These are phyloP conservation scores for Adelosebastes latens DNA, from an alignment of 2,797 vertebrate species.

Conservation along the genomic window DNA sequence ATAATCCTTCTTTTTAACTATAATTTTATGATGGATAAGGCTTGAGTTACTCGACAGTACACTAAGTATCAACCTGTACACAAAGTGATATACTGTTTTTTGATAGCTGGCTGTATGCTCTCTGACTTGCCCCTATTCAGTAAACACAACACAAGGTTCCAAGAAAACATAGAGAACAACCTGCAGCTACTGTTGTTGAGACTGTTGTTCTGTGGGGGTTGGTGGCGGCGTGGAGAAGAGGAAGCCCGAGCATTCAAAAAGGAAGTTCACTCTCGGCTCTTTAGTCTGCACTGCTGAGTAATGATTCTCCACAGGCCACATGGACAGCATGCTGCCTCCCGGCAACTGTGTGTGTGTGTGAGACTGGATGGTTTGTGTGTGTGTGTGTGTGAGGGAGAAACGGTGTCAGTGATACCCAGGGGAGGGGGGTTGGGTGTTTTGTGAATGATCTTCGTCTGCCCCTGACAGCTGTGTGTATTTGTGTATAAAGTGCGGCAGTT, in stretches of 20 bases:
- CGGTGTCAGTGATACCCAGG: slow-evolving; percentile 82
- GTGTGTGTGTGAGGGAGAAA: slow-evolving; percentile 63
- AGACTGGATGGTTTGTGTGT: slow-evolving; percentile 38
- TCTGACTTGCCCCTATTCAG: background rate
- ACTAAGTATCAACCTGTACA: background rate
- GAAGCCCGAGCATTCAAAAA: slow-evolving; percentile 50
- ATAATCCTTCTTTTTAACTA: background rate
- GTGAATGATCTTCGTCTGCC: slow-evolving; percentile 84
- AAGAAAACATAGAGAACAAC: background rate
- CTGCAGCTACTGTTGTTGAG: slow-evolving; percentile 22
- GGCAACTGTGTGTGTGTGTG: slow-evolving; percentile 57
- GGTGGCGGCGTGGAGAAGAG: slow-evolving; percentile 16
- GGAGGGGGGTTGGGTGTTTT: slow-evolving; percentile 73
- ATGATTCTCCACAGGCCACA: slow-evolving; percentile 83
- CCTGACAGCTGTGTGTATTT: slow-evolving; percentile 83
- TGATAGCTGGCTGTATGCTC: background rate
- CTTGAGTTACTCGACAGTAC: background rate
- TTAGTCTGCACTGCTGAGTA: slow-evolving; percentile 82
- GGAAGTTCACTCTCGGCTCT: slow-evolving; percentile 69
- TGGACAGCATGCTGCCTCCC: slow-evolving; percentile 80
- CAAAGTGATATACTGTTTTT: background rate
- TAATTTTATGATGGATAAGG: background rate
- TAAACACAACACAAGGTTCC: slow-evolving; percentile 5
- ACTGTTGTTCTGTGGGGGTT: background rate
- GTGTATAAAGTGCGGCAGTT: slow-evolving; percentile 71